Evolutionary conservation across 1,140 invertebrate genomes (phyloP), one percentile per base, ranked within the genome.

Genomic region (Micrasema longulum): DNA sequence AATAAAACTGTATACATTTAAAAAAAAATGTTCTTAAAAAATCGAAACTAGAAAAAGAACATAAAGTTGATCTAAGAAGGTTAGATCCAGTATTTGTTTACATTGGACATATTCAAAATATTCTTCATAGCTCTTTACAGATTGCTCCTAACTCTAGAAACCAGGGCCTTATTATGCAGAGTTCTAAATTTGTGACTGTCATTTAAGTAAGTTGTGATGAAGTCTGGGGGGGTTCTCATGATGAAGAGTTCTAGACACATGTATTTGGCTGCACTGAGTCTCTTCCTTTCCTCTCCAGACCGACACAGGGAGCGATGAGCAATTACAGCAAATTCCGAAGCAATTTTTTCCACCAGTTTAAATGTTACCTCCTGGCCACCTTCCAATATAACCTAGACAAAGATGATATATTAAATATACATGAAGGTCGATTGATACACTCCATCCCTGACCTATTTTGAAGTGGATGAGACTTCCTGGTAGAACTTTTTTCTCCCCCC

Each of bases 191-290:
- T 84, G 71, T 86, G 84, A 63, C 83, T 82, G 62, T 88, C 84
- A 71, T 87, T 87, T 1, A 89, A 77, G 77, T 87, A 88, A 9
- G 81, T 88, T 11, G 88, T 89, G 20, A 89, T 85, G 74, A 88
- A 89, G 36, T 89, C 87, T 0, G 87, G 86, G 7, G 85, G 86
- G 36, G 86, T 80, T 31, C 81, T 76, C 2, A 79, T 73, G 22
- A 85, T 81, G 53, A 89, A 86, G 43, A 89, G 71, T 73, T 89
- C 86, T 63, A 87, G 77, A 75, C 87, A 85, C 78, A 89, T 82
- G 76, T 87, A 84, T 43, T 79, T 80, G 0, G 87, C 86, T 1
- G 82, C 81, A 1, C 81, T 81, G 10, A 88, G 77, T 12, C 82
- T 75, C 69, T 86, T 85, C 6, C 80, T 74, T 35, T 84, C 81